Conservation (phyloP, 1,140 invertebrate species). For the Eufriesea mexicana region DNA sequence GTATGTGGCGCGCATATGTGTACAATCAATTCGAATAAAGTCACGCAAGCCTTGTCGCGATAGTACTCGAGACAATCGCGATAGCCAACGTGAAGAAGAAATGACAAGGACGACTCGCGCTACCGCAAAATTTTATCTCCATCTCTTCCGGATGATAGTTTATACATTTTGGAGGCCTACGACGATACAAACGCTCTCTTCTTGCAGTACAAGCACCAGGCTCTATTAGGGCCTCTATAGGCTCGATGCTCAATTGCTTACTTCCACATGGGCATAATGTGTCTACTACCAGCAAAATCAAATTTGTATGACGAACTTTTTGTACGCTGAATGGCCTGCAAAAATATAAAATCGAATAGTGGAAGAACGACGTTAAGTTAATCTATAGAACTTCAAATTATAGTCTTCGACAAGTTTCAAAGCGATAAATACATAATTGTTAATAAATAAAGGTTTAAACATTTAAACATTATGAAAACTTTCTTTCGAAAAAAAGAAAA, state of each 20-base stretch:
- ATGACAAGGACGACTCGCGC: slow-evolving; percentile 64
- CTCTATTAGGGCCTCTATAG: slow-evolving; percentile 85
- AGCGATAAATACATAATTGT: too few species aligned
- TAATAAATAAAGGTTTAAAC: too few species aligned
- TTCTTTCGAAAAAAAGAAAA: too few species aligned
- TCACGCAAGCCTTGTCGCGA: slow-evolving; percentile 67
- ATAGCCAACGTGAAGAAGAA: slow-evolving; percentile 53
- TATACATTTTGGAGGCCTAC: slow-evolving; percentile 90
- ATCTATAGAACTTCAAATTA: not conserved
- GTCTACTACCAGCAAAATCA: slow-evolving; percentile 94
- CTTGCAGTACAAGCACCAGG: slow-evolving; percentile 82
- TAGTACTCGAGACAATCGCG: slow-evolving; percentile 30
- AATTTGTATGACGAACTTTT: slow-evolving; percentile 94
- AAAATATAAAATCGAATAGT: not conserved
- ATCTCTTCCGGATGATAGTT: slow-evolving; percentile 94
- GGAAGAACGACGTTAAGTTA: not conserved
- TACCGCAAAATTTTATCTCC: slow-evolving; percentile 89
- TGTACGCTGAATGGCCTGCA: slow-evolving; percentile 95
- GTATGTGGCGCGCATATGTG: slow-evolving; percentile 31
- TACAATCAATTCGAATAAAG: slow-evolving; percentile 57
- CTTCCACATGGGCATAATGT: slow-evolving; percentile 94
- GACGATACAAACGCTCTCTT: slow-evolving; percentile 85
- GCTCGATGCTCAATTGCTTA: slow-evolving; percentile 91
- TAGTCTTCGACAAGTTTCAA: too few species aligned
- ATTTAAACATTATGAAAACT: too few species aligned